These are phyloP conservation scores for Rhynchotus rufescens DNA, from an alignment of 2,797 vertebrate species.

Conservation along the genomic window DNA sequence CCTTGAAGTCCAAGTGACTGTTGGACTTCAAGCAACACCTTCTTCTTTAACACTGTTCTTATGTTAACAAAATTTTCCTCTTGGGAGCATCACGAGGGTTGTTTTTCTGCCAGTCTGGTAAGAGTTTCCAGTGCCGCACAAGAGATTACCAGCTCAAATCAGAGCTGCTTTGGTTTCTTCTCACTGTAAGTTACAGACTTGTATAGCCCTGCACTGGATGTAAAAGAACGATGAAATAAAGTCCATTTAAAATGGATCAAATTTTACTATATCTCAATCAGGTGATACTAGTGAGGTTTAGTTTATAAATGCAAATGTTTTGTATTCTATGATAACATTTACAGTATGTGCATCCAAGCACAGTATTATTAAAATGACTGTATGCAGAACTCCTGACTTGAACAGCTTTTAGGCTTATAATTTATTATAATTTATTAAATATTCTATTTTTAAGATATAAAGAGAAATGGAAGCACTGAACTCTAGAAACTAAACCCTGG, in stretches of 20 bases:
- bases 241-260: not conserved
- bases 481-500: not conserved
- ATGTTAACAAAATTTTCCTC: not conserved
- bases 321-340: not conserved
- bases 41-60: not conserved
- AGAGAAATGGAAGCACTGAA: not conserved
- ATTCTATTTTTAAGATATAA: not conserved
- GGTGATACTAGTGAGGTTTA: not conserved
- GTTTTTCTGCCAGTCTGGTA: not conserved
- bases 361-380: not conserved
- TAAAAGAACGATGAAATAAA: not conserved
- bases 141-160: not conserved
- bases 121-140: not conserved
- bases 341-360: not conserved
- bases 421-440: not conserved
- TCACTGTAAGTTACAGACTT: not conserved
- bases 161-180: not conserved
- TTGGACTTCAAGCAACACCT: not conserved
- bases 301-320: not conserved
- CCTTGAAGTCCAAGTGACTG: too few species aligned
- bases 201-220: not conserved
- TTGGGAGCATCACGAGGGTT: not conserved
- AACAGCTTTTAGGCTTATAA: not conserved
- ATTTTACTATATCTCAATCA: not conserved
- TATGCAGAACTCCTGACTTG: not conserved